These are phyloP conservation scores for Oncorhynchus kisutch DNA, from an alignment of 2,113 vertebrate species.

Conservation along the genomic window DNA sequence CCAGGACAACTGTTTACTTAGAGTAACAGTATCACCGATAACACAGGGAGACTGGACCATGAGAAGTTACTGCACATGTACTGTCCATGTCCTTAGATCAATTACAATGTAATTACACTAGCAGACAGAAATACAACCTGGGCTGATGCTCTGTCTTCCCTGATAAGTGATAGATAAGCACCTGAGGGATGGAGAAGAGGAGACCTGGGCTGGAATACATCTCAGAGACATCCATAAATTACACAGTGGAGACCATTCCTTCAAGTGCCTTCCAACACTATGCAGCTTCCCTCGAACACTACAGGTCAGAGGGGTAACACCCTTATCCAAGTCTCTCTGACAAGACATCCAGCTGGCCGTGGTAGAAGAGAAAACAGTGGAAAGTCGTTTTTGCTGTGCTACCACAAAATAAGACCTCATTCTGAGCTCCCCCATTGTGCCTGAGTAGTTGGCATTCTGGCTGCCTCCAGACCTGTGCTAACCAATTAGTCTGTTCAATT, in stretches of 20 bases:
- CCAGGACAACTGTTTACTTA: slow-evolving; percentile 13
- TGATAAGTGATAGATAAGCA: slow-evolving; percentile 68
- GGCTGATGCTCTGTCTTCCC: slow-evolving; percentile 61
- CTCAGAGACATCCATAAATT: slow-evolving; percentile 61
- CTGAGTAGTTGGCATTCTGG: neutral
- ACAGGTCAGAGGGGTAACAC: slow-evolving; percentile 40
- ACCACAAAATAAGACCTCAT: neutral
- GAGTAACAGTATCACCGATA: slow-evolving; percentile 43
- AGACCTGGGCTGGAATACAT: slow-evolving; percentile 59
- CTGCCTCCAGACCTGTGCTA: slow-evolving; percentile 6
- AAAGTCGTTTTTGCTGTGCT: neutral
- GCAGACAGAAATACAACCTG: slow-evolving; percentile 67
- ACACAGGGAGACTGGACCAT: slow-evolving; percentile 35
- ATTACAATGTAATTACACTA: slow-evolving; percentile 72
- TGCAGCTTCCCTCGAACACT: slow-evolving; percentile 14
- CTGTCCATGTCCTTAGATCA: slow-evolving; percentile 52
- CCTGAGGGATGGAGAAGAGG: slow-evolving; percentile 64
- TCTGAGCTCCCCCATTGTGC: neutral
- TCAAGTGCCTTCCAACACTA: slow-evolving; percentile 23
- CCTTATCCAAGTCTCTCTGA: slow-evolving; percentile 35
- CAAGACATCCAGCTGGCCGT: slow-evolving; percentile 46
- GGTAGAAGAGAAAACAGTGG: slow-evolving; percentile 18
- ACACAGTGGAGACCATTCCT: slow-evolving; percentile 52
- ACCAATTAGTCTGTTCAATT: slow-evolving; percentile 36
- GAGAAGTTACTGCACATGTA: slow-evolving; percentile 50